Evolutionary conservation across 2,113 vertebrate species (phyloP), one percentile per base, ranked within the genome.

Genomic region (Potamarius usumacintae): DNA sequence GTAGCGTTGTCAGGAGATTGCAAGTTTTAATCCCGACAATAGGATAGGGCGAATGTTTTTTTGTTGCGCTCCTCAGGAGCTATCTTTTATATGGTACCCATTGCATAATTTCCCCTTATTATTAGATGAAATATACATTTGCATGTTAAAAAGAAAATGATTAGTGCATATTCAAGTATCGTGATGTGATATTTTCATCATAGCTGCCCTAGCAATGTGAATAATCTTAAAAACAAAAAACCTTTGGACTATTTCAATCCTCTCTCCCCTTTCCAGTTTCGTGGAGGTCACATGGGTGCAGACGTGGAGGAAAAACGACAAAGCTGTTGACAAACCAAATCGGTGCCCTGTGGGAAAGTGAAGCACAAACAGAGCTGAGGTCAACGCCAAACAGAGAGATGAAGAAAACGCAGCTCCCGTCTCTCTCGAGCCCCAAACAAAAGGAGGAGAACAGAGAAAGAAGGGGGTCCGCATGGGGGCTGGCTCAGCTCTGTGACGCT

Each of bases 241-340:
- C 34, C 65, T 30, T 69, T 69, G 15, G 17, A 78, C 18, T 15
- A 7, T 69, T 42, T 22, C 10, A n/a, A 60, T 7, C 27, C 18
- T n/a, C 34, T 48, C 25, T 5, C 34, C 58, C 82, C 7, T 67
- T 69, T 82, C 22, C 27, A 55, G 55, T 82, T 85, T 60, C 67
- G 25, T 11, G 27, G 42, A 72, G 27, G n/a, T 85, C 67, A 86
- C 22, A 53, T 72, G 63, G 17, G 22, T 48, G 92, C 90, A 91
- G 92, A 93, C 93, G 7, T 50, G 2, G 82, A 20, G 60, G 11
- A 53, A 95, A 92, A 95, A 95, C 30, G 83, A 94, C 95, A 95
- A 96, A 95, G 95, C 92, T 94, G 93, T 94, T 94, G 94, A 95
- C 93, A 94, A 96, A 96, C 95, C 76, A 94, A 89, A 95, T 94